A percentile compares a stretch with the other conserved stretches of the same genome.
Conservation (phyloP, 2,113 vertebrate genomes). For the Mormyrus iriodes region DNA sequence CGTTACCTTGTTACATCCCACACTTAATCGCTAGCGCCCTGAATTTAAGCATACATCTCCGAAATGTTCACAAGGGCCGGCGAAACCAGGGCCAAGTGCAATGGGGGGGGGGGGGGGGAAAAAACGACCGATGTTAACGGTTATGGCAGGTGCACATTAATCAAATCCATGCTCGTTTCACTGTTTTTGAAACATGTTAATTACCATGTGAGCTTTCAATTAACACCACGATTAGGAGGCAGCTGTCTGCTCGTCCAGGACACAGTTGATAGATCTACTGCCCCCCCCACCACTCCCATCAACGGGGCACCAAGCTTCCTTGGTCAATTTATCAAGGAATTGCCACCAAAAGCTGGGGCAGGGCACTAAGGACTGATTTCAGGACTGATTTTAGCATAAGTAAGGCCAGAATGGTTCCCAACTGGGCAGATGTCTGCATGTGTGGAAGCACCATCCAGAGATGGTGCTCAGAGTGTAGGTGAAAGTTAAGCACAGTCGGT, state of each 20-base stretch:
- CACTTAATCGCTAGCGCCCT: neutral
- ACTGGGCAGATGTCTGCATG: neutral
- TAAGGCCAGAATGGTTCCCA: neutral
- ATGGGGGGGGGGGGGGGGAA: conserved; percentile 14
- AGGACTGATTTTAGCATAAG: neutral
- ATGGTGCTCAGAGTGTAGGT: neutral
- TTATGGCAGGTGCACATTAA: conserved; percentile 56
- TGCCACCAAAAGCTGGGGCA: neutral
- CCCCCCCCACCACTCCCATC: neutral
- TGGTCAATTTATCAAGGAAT: neutral
- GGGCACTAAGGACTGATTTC: neutral
- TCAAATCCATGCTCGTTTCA: conserved; percentile 39
- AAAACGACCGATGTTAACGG: conserved; percentile 47
- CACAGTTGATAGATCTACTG: neutral
- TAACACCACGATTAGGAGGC: conserved; percentile 32
- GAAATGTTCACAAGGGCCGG: neutral
- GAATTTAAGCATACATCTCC: neutral
- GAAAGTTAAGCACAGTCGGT: neutral
- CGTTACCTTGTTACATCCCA: neutral
- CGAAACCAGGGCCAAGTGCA: conserved; percentile 27
- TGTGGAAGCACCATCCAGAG: neutral
- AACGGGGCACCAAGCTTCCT: neutral
- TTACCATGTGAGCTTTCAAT: conserved; percentile 42
- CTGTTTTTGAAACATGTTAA: conserved; percentile 44
- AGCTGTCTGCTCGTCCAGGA: neutral